A percentile compares a stretch with the other conserved stretches of the same genome.
phyloP scores from a whole-genome alignment of 2,797 vertebrate species.

The Sebastes nivosus region DNA sequence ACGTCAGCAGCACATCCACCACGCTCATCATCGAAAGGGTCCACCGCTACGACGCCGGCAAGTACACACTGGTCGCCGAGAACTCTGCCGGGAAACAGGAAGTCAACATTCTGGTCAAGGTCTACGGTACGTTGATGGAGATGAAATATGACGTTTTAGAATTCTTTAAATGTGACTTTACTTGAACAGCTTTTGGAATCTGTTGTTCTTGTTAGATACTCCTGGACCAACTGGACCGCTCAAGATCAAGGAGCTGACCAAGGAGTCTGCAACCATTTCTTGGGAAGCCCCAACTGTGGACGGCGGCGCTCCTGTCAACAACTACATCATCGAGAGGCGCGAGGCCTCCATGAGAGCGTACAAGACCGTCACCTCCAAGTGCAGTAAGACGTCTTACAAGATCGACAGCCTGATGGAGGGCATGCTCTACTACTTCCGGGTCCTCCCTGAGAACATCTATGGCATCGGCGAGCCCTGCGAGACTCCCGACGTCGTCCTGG shows the following conservation, averaged over 20 bases:
- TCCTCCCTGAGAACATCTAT: slow-evolving; percentile 97
- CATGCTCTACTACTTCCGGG: slow-evolving; percentile 96
- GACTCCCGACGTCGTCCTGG: slow-evolving; percentile 90
- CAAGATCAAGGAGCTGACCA: slow-evolving; percentile 93
- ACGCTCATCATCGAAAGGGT: slow-evolving; percentile 96
- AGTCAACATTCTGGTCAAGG: slow-evolving; percentile 94
- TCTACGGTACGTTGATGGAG: slow-evolving; percentile 86
- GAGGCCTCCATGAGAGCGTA: slow-evolving; percentile 99
- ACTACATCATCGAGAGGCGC: slow-evolving; percentile 96
- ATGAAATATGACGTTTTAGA: neutral
- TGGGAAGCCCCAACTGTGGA: slow-evolving; percentile 96
- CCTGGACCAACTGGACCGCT: slow-evolving; percentile 93
- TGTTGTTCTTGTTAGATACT: slow-evolving; percentile 86
- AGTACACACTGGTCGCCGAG: slow-evolving; percentile 93
- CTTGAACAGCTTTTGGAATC: neutral
- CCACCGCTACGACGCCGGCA: slow-evolving; percentile 97
- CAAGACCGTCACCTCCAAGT: slow-evolving; percentile 97
- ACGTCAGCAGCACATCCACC: slow-evolving; percentile 90
- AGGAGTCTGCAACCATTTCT: slow-evolving; percentile 91
- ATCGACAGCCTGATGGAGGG: slow-evolving; percentile 93
- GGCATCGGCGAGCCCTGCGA: slow-evolving; percentile 94
- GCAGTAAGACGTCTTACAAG: slow-evolving; percentile 94
- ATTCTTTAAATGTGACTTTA: neutral
- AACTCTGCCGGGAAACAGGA: slow-evolving; percentile 97
- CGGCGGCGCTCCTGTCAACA: slow-evolving; percentile 95